Conservation (phyloP, 92 coral and sea anemone genomes). For the Porites divaricata region DNA sequence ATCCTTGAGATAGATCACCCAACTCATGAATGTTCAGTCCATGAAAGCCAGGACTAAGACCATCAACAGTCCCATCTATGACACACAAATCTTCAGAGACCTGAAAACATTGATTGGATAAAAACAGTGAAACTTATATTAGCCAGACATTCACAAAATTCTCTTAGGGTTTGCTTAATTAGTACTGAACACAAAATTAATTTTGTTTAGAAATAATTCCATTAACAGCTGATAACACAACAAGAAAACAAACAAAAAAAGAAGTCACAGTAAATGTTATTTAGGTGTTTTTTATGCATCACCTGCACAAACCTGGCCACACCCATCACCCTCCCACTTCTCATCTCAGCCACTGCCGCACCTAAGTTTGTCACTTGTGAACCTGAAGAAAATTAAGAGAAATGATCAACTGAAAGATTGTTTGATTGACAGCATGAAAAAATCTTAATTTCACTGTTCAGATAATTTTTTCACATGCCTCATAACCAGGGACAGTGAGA, state of each 20-base stretch:
- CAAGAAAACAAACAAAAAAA: neutral
- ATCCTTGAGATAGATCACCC: conserved; percentile 91
- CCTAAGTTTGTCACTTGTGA: conserved; percentile 68
- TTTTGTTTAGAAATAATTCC: no score
- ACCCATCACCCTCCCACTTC: conserved; percentile 78
- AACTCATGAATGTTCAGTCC: conserved; percentile 95
- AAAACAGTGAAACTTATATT: neutral
- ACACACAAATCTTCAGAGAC: conserved; percentile 79
- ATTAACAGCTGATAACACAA: no score
- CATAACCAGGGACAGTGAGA: no score
- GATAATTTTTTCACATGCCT: no score
- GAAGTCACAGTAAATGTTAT: neutral
- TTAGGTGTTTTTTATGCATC: neutral
- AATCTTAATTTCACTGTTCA: no score
- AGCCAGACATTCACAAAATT: no score
- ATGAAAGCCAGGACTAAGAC: conserved; percentile 84
- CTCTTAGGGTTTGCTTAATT: no score
- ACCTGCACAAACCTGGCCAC: conserved; percentile 91
- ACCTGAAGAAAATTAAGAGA: conserved; percentile 2
- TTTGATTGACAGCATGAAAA: no score
- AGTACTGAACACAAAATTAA: no score
- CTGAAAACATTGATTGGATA: conserved; percentile 36
- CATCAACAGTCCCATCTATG: conserved; percentile 97
- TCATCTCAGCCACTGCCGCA: conserved; percentile 92
- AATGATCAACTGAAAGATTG: no score